Evolutionary conservation across 2,888 invertebrate species (phyloP).

Genomic region (Deilephila elpenor): DNA sequence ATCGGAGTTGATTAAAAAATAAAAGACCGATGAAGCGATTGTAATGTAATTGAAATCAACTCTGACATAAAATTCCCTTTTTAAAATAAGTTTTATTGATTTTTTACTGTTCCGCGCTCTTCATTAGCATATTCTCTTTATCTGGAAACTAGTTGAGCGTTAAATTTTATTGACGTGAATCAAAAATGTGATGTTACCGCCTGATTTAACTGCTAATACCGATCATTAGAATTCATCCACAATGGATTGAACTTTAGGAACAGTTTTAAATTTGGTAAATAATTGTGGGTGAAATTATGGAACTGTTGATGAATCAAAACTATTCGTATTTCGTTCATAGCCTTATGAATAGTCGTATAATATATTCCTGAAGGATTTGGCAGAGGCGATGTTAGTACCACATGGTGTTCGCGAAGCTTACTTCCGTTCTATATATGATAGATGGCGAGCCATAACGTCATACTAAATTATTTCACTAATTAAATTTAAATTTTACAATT

Average conservation of each 20-base stretch:
- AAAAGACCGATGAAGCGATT: not conserved
- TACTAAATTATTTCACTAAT: no score
- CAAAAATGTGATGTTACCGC: not conserved
- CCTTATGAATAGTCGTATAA: no score
- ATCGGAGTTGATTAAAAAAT: no score
- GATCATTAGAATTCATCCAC: not conserved
- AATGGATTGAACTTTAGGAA: not conserved
- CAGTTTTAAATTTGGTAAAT: not conserved
- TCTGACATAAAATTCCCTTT: not conserved
- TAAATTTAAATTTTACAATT: no score
- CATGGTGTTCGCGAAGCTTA: no score
- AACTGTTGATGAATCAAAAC: no score
- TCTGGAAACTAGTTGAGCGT: not conserved
- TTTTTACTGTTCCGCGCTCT: slow-evolving; percentile 2
- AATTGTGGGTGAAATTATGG: not conserved
- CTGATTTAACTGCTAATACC: slow-evolving; percentile 7
- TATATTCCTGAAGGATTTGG: no score
- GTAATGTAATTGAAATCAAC: no score
- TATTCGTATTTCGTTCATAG: no score
- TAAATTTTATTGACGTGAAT: slow-evolving; percentile 15
- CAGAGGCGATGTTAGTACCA: no score
- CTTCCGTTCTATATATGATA: no score
- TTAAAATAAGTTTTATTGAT: not conserved
- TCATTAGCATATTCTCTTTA: slow-evolving; percentile 22
- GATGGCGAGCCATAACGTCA: no score